Conservation (phyloP, 2,888 invertebrate species). For the Leptinotarsa haldemani region DNA sequence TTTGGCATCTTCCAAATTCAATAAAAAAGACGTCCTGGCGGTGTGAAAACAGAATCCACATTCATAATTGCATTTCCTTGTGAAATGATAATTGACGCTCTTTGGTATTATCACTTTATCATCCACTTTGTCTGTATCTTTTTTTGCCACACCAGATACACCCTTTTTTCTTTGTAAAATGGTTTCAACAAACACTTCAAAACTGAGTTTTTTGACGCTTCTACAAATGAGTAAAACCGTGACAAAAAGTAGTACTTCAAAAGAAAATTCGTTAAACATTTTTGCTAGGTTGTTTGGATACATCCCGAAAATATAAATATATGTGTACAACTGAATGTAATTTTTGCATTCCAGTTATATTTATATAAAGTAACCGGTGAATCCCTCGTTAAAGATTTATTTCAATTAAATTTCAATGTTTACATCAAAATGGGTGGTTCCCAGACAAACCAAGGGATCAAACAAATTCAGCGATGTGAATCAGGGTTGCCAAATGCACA, state of each 20-base stretch:
- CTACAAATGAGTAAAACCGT: not conserved
- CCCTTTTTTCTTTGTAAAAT: not conserved
- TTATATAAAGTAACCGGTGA: constrained; percentile 9
- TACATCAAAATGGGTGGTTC: not conserved
- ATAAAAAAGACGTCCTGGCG: constrained; percentile 67
- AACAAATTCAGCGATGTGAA: no score
- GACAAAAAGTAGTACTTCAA: not conserved
- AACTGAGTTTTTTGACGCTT: not conserved
- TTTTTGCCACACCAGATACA: not conserved
- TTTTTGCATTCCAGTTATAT: not conserved
- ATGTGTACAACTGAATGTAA: not conserved
- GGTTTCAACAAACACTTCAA: not conserved
- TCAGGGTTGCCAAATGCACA: not conserved
- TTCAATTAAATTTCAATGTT: not conserved
- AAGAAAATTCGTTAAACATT: not conserved
- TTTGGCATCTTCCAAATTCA: constrained; percentile 66
- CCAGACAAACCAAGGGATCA: not conserved
- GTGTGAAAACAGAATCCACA: constrained; percentile 71
- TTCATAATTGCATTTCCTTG: constrained; percentile 67
- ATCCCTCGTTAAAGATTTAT: not conserved
- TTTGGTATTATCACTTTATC: constrained; percentile 51
- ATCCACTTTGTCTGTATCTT: not conserved
- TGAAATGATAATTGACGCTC: constrained; percentile 69
- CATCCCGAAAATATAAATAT: not conserved
- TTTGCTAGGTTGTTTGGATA: not conserved